Evolutionary conservation across 2,113 vertebrate genomes (phyloP).

Genomic region (rabbit (Oryctolagus cuniculus)): mOryCun1.1 NC_091441.1:23494501-23495000

Average conservation of each 20-base stretch:
- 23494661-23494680: background rate
- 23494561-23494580: too few relatives aligned
- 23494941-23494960: background rate
- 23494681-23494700: background rate
- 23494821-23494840: background rate
- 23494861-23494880: background rate
- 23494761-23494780: background rate
- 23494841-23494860: background rate
- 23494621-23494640: background rate
- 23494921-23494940: background rate
- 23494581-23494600: background rate
- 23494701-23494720: background rate
- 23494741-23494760: background rate
- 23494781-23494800: background rate
- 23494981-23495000: background rate
- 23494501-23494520: background rate
- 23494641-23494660: conserved; percentile 28
- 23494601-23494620: background rate
- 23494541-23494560: too few relatives aligned
- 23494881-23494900: background rate
- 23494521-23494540: background rate
- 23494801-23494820: background rate
- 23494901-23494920: background rate
- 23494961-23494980: background rate
- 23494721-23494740: conserved; percentile 4